phyloP scores from a whole-genome alignment of 2,888 invertebrate species.

The Cylindroiulus punctatus region DNA sequence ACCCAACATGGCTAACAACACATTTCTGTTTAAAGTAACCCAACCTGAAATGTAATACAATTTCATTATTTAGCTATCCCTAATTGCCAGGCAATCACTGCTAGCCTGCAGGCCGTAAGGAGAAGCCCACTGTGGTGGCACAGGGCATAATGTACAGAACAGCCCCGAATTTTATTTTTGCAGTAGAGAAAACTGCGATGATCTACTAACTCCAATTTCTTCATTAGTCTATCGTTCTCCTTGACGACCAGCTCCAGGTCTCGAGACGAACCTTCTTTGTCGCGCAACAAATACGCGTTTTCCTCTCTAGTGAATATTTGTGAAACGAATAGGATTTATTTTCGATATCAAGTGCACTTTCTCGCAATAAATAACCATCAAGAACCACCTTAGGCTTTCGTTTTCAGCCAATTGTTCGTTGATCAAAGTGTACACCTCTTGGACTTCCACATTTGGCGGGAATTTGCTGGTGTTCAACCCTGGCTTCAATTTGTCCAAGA shows the following conservation, averaged over 20 bases:
- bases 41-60: too few relatives aligned
- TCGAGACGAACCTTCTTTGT: constrained; percentile 80
- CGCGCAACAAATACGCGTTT: constrained; percentile 83
- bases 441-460: constrained; percentile 63
- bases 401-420: constrained; percentile 79
- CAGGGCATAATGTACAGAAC: too few relatives aligned
- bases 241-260: constrained; percentile 90
- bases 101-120: too few relatives aligned
- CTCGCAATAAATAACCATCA: neutral
- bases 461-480: constrained; percentile 58
- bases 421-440: constrained; percentile 83
- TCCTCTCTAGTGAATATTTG: constrained; percentile 83
- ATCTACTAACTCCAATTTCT: constrained; percentile 80
- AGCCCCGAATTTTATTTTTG: too few relatives aligned
- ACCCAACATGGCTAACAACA: too few relatives aligned
- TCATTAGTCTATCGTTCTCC: constrained; percentile 88
- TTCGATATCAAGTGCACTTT: neutral
- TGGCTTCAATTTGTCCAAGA: constrained; percentile 57
- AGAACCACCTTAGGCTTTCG: constrained; percentile 65
- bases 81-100: too few relatives aligned
- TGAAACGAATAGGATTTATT: neutral
- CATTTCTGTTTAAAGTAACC: too few relatives aligned
- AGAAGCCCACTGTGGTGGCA: too few relatives aligned
- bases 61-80: too few relatives aligned
- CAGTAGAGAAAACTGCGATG: too few relatives aligned